These are phyloP conservation scores for Spongia lamella DNA, from an alignment of 37 sponge, comb jelly and placozoan species.

Conservation along the genomic window DNA sequence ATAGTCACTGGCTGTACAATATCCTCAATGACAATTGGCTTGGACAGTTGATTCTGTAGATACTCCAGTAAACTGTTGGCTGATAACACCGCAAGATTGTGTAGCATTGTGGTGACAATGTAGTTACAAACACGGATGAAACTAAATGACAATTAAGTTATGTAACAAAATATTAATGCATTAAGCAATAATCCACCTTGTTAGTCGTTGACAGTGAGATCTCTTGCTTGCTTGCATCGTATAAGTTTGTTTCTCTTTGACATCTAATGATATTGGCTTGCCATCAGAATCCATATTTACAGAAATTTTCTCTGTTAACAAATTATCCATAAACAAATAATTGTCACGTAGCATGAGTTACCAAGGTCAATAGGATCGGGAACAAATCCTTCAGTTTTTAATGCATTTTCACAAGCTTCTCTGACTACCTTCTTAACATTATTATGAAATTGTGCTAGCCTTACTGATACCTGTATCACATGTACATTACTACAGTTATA, in stretches of 20 bases:
- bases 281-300: too few relatives aligned
- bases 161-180: background rate
- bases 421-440: slow-evolving; percentile 66
- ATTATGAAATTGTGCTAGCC: slow-evolving; percentile 66
- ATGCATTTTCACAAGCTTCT: slow-evolving; percentile 81
- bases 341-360: slow-evolving; percentile 6
- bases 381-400: slow-evolving; percentile 76
- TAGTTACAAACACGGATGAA: slow-evolving; percentile 90
- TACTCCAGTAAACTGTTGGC: slow-evolving; percentile 43
- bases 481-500: background rate
- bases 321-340: too few relatives aligned
- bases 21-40: slow-evolving; percentile 49
- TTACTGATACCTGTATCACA: slow-evolving; percentile 71
- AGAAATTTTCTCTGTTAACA: too few relatives aligned
- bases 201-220: slow-evolving; percentile 81
- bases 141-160: slow-evolving; percentile 5
- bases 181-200: slow-evolving; percentile 35
- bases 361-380: slow-evolving; percentile 70
- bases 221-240: slow-evolving; percentile 94
- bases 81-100: slow-evolving; percentile 70
- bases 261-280: slow-evolving; percentile 43
- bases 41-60: slow-evolving; percentile 43
- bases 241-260: slow-evolving; percentile 85
- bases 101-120: slow-evolving; percentile 84
- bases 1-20: slow-evolving; percentile 35